phyloP scores from a whole-genome alignment of 2,888 invertebrate species.

The Scaptomyza flava region DNA sequence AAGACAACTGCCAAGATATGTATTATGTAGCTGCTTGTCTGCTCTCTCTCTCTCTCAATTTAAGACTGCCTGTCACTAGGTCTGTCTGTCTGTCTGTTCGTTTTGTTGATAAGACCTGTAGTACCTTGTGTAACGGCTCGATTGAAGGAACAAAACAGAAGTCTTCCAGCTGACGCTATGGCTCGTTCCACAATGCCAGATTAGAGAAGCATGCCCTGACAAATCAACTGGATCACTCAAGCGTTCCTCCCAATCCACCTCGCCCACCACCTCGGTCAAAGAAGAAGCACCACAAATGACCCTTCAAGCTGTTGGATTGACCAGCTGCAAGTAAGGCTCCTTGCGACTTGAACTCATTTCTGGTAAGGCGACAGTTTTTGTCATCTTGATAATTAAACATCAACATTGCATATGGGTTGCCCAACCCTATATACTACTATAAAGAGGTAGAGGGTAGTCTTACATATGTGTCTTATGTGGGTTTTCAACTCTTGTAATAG shows the following conservation, averaged over 20 bases:
- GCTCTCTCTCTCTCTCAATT: neutral
- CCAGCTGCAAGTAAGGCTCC: slow-evolving; percentile 59
- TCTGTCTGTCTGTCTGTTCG: neutral
- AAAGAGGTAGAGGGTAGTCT: slow-evolving; percentile 8
- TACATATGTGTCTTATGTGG: slow-evolving; percentile 2
- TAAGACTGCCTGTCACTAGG: slow-evolving; percentile 1
- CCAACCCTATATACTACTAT: neutral
- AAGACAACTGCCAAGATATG: slow-evolving; percentile 65
- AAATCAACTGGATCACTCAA: slow-evolving; percentile 72
- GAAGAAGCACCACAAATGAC: slow-evolving; percentile 45
- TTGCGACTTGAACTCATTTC: slow-evolving; percentile 32
- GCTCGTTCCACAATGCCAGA: slow-evolving; percentile 53
- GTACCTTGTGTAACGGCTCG: slow-evolving; percentile 41
- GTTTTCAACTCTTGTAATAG: slow-evolving; percentile 7
- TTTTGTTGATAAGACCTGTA: slow-evolving; percentile 31
- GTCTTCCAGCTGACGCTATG: slow-evolving; percentile 68
- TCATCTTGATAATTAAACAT: slow-evolving; percentile 67
- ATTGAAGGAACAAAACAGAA: slow-evolving; percentile 22
- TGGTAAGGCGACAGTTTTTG: slow-evolving; percentile 53
- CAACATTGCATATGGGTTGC: slow-evolving; percentile 57
- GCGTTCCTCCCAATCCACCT: slow-evolving; percentile 35
- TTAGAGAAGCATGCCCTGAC: slow-evolving; percentile 45
- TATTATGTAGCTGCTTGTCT: neutral
- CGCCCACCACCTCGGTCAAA: slow-evolving; percentile 5
- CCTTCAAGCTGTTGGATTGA: slow-evolving; percentile 21